Evolutionary conservation across 2,797 vertebrate genomes (phyloP).

Genomic region (Dipus sagitta): DNA sequence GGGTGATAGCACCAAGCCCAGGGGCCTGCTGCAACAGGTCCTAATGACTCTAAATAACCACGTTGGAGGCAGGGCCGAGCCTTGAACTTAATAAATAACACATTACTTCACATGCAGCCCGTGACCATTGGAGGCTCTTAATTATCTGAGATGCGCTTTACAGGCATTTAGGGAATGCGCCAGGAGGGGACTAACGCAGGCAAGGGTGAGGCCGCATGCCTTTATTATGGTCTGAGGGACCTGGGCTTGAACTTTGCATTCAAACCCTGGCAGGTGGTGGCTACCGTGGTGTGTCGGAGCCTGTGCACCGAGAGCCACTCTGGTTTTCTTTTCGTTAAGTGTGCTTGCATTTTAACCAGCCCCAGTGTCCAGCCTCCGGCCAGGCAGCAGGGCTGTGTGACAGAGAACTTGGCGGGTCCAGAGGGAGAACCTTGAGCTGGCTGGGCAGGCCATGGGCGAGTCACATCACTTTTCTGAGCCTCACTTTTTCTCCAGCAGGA

Average conservation of each 20-base stretch:
- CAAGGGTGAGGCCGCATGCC: background rate
- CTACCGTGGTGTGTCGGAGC: background rate
- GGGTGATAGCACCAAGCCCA: slow-evolving; percentile 42
- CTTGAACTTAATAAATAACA: slow-evolving; percentile 82
- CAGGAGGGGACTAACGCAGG: background rate
- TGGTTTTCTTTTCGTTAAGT: background rate
- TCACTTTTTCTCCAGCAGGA: slow-evolving; percentile 35
- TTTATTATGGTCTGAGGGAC: background rate
- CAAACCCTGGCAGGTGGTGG: background rate
- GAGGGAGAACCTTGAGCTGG: background rate
- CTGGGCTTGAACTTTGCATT: background rate
- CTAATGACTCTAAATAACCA: slow-evolving; percentile 76
- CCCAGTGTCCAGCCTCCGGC: background rate
- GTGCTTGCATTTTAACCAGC: background rate
- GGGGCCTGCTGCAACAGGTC: slow-evolving; percentile 85
- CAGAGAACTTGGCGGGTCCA: background rate
- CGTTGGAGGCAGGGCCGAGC: slow-evolving; percentile 68
- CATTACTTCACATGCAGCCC: slow-evolving; percentile 75
- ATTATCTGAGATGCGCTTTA: slow-evolving; percentile 80
- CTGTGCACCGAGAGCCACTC: background rate
- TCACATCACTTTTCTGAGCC: background rate
- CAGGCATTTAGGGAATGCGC: slow-evolving; percentile 72
- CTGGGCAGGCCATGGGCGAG: background rate
- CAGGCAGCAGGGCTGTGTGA: rapidly evolving
- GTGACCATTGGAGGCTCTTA: slow-evolving; percentile 74